These are phyloP conservation scores for Rallus crepitans DNA, from an alignment of 2,797 vertebrate species.

Conservation along the genomic window DNA sequence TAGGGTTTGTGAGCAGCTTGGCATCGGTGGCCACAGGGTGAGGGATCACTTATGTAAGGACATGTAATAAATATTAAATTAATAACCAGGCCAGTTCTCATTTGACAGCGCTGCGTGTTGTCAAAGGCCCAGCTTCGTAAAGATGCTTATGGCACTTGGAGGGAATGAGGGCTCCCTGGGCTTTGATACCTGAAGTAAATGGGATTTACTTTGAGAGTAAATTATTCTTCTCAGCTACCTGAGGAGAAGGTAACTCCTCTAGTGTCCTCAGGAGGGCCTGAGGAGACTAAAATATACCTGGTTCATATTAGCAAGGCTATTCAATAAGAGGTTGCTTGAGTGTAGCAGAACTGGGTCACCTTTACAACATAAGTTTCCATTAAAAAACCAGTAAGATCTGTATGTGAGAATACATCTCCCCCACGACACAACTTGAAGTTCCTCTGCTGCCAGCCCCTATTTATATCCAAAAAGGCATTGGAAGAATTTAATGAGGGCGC, in stretches of 20 bases:
- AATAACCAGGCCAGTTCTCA: not conserved
- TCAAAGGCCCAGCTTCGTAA: not conserved
- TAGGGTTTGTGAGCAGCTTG: not conserved
- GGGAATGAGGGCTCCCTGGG: not conserved
- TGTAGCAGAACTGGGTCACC: not conserved
- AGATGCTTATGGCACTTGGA: not conserved
- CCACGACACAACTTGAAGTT: not conserved
- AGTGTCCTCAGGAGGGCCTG: not conserved
- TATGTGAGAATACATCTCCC: not conserved
- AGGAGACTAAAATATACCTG: not conserved
- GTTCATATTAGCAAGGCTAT: not conserved
- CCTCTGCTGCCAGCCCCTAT: not conserved
- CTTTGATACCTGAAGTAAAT: not conserved
- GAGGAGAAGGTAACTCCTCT: not conserved
- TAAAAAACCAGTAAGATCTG: not conserved
- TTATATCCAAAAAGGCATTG: slow-evolving; percentile 2
- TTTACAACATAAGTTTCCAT: not conserved
- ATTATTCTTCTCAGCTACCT: not conserved
- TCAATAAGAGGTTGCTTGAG: not conserved
- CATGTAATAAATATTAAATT: not conserved
- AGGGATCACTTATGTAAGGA: slow-evolving; percentile 28
- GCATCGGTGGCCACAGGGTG: not conserved
- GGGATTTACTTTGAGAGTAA: not conserved
- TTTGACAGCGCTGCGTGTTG: not conserved
- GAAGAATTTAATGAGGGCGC: not conserved